These are phyloP conservation scores for Nezara viridula DNA, from an alignment of 2,888 invertebrate species.

Conservation along the genomic window DNA sequence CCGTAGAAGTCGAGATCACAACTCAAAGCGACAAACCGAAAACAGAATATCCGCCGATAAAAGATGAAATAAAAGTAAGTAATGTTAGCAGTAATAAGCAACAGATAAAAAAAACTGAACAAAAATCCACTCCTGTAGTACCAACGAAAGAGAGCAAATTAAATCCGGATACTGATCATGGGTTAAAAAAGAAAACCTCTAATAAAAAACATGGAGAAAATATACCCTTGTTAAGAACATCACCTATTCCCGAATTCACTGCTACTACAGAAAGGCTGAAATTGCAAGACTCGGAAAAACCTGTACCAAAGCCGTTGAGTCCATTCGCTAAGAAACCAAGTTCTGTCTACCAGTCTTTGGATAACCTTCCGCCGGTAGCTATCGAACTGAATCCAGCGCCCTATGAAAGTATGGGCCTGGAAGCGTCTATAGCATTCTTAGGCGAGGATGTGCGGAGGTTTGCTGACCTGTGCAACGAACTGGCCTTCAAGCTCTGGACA, in stretches of 20 bases:
- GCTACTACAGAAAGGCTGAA: conserved; percentile 65
- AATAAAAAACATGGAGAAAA: neutral
- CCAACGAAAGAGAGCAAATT: conserved; percentile 65
- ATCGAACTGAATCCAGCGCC: conserved; percentile 74
- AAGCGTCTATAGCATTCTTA: conserved; percentile 80
- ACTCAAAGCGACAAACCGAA: neutral
- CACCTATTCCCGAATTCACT: conserved; percentile 40
- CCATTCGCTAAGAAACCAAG: conserved; percentile 59
- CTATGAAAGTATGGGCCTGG: conserved; percentile 77
- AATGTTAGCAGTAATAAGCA: conserved; percentile 16
- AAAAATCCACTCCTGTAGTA: neutral
- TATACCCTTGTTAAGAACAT: conserved; percentile 29
- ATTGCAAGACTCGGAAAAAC: conserved; percentile 53
- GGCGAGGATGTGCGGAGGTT: conserved; percentile 84
- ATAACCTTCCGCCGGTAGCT: conserved; percentile 67
- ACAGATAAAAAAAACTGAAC: conserved; percentile 25
- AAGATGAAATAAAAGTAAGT: neutral
- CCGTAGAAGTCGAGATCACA: conserved; percentile 22
- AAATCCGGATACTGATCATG: conserved; percentile 63
- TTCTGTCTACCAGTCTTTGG: conserved; percentile 60
- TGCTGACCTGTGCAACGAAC: conserved; percentile 84
- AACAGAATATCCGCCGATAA: neutral
- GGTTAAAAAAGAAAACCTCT: neutral
- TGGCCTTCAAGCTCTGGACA: conserved; percentile 88
- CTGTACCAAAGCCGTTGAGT: conserved; percentile 21